These are phyloP conservation scores for Phyto melanocephala DNA, from an alignment of 2,888 invertebrate species.

Conservation along the genomic window DNA sequence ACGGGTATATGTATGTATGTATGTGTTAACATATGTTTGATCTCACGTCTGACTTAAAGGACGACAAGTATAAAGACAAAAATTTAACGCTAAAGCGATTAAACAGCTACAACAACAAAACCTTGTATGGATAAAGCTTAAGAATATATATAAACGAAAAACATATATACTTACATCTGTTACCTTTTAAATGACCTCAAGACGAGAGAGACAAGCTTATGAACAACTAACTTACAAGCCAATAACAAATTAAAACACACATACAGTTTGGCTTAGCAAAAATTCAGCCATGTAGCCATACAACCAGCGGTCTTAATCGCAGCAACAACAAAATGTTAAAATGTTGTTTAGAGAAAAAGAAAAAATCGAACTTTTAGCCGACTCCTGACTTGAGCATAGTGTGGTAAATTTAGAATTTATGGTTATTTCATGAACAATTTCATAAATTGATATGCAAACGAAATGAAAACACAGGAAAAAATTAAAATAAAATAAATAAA, in stretches of 20 bases:
- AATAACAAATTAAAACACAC: conserved; percentile 33
- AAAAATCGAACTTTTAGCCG: not conserved
- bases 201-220: conserved; percentile 60
- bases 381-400: conserved; percentile 38
- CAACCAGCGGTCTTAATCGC: conserved; percentile 37
- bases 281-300: not conserved
- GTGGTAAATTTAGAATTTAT: conserved; percentile 68
- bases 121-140: not conserved
- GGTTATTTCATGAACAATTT: conserved; percentile 72
- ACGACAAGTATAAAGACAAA: conserved; percentile 55
- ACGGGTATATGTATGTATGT: not conserved
- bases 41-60: conserved; percentile 65
- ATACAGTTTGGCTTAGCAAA: conserved; percentile 3
- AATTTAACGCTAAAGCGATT: conserved; percentile 42
- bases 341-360: conserved; percentile 20
- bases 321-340: conserved; percentile 17
- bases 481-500: not conserved
- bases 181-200: conserved; percentile 61
- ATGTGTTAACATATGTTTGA: conserved; percentile 67
- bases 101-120: conserved; percentile 22
- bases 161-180: conserved; percentile 12
- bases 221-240: conserved; percentile 39
- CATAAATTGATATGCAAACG: conserved; percentile 69
- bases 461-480: conserved; percentile 5
- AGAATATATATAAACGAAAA: not conserved